Conservation (phyloP, 2,888 invertebrate species). For the Coenonympha glycerion region DNA sequence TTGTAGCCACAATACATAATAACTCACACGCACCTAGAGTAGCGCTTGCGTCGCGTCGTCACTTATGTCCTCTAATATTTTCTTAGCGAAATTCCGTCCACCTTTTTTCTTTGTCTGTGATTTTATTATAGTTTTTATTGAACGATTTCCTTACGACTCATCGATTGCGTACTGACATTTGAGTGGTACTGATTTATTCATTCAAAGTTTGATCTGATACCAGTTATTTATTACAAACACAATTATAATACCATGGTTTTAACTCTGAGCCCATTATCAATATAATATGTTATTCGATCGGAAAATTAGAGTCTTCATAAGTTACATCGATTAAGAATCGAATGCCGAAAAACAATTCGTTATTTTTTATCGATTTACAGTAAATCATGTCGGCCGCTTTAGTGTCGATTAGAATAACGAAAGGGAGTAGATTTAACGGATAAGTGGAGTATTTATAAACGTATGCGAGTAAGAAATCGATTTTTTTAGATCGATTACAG, state of each 20-base stretch:
- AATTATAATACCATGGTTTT: slow-evolving; percentile 5
- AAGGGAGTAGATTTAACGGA: slow-evolving; percentile 56
- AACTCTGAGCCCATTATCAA: slow-evolving; percentile 3
- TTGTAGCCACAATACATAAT: too few species aligned
- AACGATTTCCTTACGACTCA: not conserved
- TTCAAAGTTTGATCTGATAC: slow-evolving; percentile 9
- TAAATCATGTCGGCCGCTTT: slow-evolving; percentile 58
- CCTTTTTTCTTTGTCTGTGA: too few species aligned
- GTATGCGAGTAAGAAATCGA: slow-evolving; percentile 40
- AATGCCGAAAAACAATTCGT: slow-evolving; percentile 48
- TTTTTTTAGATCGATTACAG: slow-evolving; percentile 46
- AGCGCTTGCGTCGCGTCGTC: too few species aligned
- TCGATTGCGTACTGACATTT: not conserved
- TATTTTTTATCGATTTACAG: slow-evolving; percentile 48
- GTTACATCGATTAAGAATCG: slow-evolving; percentile 33
- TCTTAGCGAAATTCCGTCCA: too few species aligned
- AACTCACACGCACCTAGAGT: too few species aligned
- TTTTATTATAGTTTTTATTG: not conserved
- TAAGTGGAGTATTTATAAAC: slow-evolving; percentile 29
- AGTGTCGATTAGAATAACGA: slow-evolving; percentile 40
- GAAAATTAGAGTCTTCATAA: slow-evolving; percentile 25
- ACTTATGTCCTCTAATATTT: too few species aligned
- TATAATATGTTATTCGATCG: slow-evolving; percentile 22
- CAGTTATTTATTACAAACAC: slow-evolving; percentile 9
- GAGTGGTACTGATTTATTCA: slow-evolving; percentile 9